Conservation (phyloP, 2,888 invertebrate genomes). For the Erannis defoliaria region DNA sequence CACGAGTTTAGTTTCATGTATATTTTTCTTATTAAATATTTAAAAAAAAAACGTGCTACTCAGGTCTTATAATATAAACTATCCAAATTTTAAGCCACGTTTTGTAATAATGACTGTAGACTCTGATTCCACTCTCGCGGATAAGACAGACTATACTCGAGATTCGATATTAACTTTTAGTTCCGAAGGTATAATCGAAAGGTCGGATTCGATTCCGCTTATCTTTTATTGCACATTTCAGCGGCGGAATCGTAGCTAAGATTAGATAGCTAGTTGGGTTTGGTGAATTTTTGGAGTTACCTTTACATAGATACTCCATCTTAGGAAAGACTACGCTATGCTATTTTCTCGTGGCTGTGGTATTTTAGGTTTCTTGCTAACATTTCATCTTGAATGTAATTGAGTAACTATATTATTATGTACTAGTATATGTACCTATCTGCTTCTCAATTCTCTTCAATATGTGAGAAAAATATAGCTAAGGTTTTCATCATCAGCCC, state of each 20-base stretch:
- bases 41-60: too few species aligned
- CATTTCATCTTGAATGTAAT: neutral
- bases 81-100: neutral
- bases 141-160: slow-evolving; percentile 10
- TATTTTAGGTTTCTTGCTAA: neutral
- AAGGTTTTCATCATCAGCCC: too few species aligned
- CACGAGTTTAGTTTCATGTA: too few species aligned
- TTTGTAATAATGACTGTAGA: neutral
- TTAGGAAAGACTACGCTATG: too few species aligned
- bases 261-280: slow-evolving; percentile 26
- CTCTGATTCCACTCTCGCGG: slow-evolving; percentile 2
- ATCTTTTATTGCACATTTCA: slow-evolving; percentile 28
- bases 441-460: too few species aligned
- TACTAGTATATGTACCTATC: too few species aligned
- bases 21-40: too few species aligned
- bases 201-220: slow-evolving; percentile 30
- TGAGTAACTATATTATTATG: too few species aligned
- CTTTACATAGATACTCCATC: neutral
- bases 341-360: neutral
- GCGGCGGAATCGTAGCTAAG: slow-evolving; percentile 21
- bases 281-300: slow-evolving; percentile 18
- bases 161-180: slow-evolving; percentile 16
- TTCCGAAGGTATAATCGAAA: slow-evolving; percentile 27
- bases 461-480: too few species aligned
- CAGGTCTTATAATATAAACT: too few species aligned